Conservation (phyloP, 2,888 invertebrate species). For the Archips crataeganus region DNA sequence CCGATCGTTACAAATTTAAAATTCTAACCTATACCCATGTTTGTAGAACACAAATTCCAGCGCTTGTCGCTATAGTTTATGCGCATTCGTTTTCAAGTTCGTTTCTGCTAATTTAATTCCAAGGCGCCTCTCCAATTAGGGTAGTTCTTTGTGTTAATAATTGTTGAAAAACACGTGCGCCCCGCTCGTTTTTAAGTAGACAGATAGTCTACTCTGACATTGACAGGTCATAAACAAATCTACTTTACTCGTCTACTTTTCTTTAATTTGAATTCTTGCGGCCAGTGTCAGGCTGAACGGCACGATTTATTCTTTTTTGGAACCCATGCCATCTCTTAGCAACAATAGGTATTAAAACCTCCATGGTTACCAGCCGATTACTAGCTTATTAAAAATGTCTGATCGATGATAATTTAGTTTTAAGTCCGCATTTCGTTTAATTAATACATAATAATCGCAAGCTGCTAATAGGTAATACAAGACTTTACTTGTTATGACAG, state of each 20-base stretch:
- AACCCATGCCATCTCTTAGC: neutral
- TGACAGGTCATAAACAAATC: slow-evolving; percentile 5
- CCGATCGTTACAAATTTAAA: slow-evolving; percentile 47
- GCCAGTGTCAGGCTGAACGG: slow-evolving; percentile 1
- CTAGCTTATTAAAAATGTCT: too few species aligned
- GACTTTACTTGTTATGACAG: too few species aligned
- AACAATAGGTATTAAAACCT: neutral
- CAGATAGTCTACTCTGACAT: slow-evolving; percentile 38
- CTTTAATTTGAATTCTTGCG: neutral
- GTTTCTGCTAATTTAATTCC: slow-evolving; percentile 60
- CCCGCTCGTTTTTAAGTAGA: slow-evolving; percentile 33
- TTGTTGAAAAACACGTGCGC: slow-evolving; percentile 48
- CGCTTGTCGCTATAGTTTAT: slow-evolving; percentile 35
- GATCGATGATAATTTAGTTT: too few species aligned
- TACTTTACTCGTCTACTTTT: neutral
- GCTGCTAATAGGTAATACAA: too few species aligned
- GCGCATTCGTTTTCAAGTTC: slow-evolving; percentile 47
- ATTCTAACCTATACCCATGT: slow-evolving; percentile 37
- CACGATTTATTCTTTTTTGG: neutral
- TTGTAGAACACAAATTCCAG: slow-evolving; percentile 38
- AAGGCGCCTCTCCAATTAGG: slow-evolving; percentile 61
- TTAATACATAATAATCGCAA: too few species aligned
- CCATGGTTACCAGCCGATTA: neutral
- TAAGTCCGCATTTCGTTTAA: too few species aligned
- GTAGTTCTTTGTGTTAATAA: slow-evolving; percentile 52